phyloP scores from a whole-genome alignment of 2,888 invertebrate species.

The Siphlonurus alternatus region DNA sequence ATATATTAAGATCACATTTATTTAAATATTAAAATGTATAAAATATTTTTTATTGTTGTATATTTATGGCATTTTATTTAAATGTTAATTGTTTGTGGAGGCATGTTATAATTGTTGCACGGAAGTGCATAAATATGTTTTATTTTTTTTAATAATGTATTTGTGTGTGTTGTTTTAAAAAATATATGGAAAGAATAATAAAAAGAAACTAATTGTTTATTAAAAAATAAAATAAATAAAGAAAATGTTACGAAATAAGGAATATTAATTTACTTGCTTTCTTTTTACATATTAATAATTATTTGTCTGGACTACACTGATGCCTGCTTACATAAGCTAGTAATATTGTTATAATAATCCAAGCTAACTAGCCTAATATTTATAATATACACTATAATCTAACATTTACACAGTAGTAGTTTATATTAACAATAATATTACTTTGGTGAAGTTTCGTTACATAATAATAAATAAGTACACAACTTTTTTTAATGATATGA shows the following conservation, averaged over 20 bases:
- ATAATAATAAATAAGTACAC: not conserved
- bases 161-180: not conserved
- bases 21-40: not conserved
- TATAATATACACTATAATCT: not conserved
- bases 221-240: not conserved
- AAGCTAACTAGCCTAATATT: not conserved
- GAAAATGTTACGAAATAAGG: not conserved
- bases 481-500: too few species aligned
- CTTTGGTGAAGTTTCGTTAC: not conserved
- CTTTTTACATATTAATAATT: not conserved
- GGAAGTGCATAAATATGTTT: too few species aligned
- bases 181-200: not conserved
- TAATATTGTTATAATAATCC: not conserved
- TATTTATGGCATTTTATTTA: not conserved
- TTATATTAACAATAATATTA: not conserved
- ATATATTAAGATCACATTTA: not conserved
- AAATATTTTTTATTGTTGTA: not conserved
- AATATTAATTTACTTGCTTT: not conserved
- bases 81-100: too few species aligned
- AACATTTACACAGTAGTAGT: not conserved
- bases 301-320: not conserved
- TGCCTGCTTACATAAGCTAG: not conserved
- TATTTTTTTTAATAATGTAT: not conserved
- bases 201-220: not conserved
- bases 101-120: too few species aligned